Base-by-base conservation (phyloP, 2,888 invertebrate species). In the Limulus polyphemus region DNA sequence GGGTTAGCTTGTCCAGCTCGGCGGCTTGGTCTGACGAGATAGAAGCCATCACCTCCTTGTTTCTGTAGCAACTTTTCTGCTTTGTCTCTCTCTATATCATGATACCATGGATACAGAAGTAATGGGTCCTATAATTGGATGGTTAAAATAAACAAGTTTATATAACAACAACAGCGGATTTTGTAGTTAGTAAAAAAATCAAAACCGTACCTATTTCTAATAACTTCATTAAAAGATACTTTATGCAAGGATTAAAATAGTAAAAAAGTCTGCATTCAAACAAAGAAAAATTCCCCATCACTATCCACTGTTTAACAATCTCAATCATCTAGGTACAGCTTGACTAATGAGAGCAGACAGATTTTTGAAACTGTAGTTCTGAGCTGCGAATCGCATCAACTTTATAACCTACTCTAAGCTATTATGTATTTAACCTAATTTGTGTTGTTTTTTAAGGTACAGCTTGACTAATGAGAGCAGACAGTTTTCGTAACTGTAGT, bases 1-100 rank as follows among this genome's bases (percentile, higher is more conserved):
- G 72, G 72, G 57, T 67, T 71, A 12, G 60, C 63, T 48, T 62
- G 60, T 49, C 72, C 72, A 14, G 70, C 71, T 62, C 70, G 56
- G 57, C 64, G 65, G 54, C 70, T 69, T 13, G 68, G 66, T 13
- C 72, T 60, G 11, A 72, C 71, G 47, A 72, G 57, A 62, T 68
- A 72, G 46, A 64, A 64, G 5, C 72, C 72, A 50, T 62, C 59
- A 46, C 62, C 60, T 16, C 64, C 65, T 11, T 65, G 55, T 11
- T 61, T 55, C 48, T 57, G 62, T 1, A 71, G 59, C 49, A 67
- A 57, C 32, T 49, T 49, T 58, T 68, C 69, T 12, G 71, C 71
- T 13, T 65, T 58, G 51, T 69, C 68, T n/a, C 71, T 62, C 57
- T 71, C 71, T 16, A 71, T 63, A 32, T 67, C 65, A 54, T 69